These are phyloP conservation scores for Dasyurus viverrinus DNA, from an alignment of 2,113 vertebrate species.

Conservation along the genomic window DNA sequence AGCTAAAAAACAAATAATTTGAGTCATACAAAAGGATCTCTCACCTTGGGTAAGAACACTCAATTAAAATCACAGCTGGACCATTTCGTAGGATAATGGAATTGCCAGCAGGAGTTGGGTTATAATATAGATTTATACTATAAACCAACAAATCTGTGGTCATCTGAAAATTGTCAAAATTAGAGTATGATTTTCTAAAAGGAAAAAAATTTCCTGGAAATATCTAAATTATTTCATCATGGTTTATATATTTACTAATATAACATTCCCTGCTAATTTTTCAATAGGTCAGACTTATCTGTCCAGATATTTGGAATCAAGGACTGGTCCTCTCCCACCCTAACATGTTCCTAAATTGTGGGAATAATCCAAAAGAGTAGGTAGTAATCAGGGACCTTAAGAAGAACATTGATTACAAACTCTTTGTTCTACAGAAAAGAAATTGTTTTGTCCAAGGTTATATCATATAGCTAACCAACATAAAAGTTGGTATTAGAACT, in stretches of 20 bases:
- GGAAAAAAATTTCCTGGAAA: not conserved
- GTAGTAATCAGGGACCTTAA: not conserved
- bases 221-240: not conserved
- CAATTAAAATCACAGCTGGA: not conserved
- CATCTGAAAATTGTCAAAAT: constrained; percentile 60
- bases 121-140: constrained; percentile 44
- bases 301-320: not conserved
- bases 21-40: not conserved
- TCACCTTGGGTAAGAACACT: constrained; percentile 30
- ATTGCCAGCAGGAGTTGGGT: constrained; percentile 25
- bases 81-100: constrained; percentile 28
- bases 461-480: not conserved
- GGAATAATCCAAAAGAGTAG: not conserved
- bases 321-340: not conserved
- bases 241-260: not conserved
- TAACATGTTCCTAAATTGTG: not conserved
- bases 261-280: not conserved
- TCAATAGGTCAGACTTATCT: not conserved
- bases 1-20: not conserved
- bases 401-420: not conserved
- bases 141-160: constrained; percentile 1
- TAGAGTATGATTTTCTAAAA: not conserved
- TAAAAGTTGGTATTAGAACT: not conserved
- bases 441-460: not conserved
- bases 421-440: not conserved